A percentile compares a stretch with the other conserved stretches of the same genome.
Evolutionary conservation across 2,797 vertebrate species (phyloP).

Genomic region (Neosilurus hyrtlii): DNA sequence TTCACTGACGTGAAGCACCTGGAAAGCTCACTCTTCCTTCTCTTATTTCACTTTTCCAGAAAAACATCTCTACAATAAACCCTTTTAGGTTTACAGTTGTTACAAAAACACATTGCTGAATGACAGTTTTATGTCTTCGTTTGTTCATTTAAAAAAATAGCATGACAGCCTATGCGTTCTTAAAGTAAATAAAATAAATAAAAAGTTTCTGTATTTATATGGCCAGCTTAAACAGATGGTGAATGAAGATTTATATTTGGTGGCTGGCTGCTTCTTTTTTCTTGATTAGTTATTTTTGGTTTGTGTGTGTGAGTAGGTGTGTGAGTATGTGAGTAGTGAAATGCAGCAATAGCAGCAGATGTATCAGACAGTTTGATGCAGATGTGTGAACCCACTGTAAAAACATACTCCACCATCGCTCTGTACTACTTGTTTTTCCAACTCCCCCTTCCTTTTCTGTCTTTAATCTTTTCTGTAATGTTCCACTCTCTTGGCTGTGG

Average conservation of each 20-base stretch:
- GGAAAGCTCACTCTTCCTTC: constrained; percentile 37
- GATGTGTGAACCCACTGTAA: constrained; percentile 54
- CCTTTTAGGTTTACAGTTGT: constrained; percentile 14
- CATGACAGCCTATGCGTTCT: background rate
- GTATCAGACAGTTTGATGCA: constrained; percentile 53
- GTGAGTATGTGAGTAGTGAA: constrained; percentile 2
- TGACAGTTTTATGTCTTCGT: constrained; percentile 28
- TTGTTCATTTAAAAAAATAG: background rate
- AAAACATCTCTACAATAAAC: background rate
- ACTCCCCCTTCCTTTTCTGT: constrained; percentile 20
- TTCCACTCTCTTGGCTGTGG: constrained; percentile 26
- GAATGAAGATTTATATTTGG: constrained; percentile 30
- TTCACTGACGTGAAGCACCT: constrained; percentile 63
- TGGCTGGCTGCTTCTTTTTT: constrained; percentile 16
- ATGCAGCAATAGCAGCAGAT: constrained; percentile 48
- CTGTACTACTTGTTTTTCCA: constrained; percentile 26
- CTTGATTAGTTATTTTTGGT: constrained; percentile 54
- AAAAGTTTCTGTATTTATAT: background rate
- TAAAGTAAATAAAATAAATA: constrained; percentile 20
- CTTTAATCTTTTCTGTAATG: constrained; percentile 35
- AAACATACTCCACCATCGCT: constrained; percentile 24
- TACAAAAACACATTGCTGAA: constrained; percentile 28
- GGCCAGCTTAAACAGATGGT: constrained; percentile 28
- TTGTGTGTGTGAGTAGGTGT: constrained; percentile 29
- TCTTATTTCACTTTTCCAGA: constrained; percentile 12